Base-by-base conservation (phyloP, 2,888 invertebrate genomes). In the Polyommatus iphigenia region DNA sequence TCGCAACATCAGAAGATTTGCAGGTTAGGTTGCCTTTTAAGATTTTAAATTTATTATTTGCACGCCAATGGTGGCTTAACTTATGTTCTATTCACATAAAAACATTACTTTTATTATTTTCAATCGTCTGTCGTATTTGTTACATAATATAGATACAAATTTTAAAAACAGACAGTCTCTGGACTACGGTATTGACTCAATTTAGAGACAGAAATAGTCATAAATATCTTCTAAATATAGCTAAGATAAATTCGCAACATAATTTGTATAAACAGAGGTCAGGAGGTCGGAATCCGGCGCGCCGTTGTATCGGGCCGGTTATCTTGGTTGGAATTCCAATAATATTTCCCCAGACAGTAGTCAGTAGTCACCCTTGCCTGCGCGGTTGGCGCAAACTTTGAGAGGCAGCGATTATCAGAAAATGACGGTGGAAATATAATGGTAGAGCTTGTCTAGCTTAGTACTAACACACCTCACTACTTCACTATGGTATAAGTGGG, bases 251-350 rank as follows among this genome's bases (percentile, higher is more conserved):
- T 13, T 62, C 59, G 59, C 20, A 8, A 24, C 4, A 24, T 24
- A 79, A 81, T 82, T 79, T 81, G 80, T 78, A 79, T 78, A 80
- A 80, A 78, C 79, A 83, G 79, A 83, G 80, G 81, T 80, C 78
- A 79, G 81, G 84, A 84, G 85, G 85, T 84, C 83, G 87, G 85
- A 82, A 87, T 88, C 86, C 86, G 87, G 85, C 84, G 83, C 82
- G 82, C 84, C 84, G 83, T 85, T 85, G 85, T 84, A 84, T 87
- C 84, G 83, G 82, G 77, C 83, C 80, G 86, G 88, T 90, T 89
- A 89, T 89, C 89, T 86, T 83, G 87, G 87, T 86, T 87, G 85
- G 89, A 90, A 91, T 91, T 90, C 91, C 90, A 89, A 90, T 91
- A 90, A 91, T 90, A 91, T 91, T 91, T 91, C 87, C 89, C 87